Evolutionary conservation across 2,797 vertebrate genomes (phyloP).

Genomic region (Sphaeramia orbicularis): DNA sequence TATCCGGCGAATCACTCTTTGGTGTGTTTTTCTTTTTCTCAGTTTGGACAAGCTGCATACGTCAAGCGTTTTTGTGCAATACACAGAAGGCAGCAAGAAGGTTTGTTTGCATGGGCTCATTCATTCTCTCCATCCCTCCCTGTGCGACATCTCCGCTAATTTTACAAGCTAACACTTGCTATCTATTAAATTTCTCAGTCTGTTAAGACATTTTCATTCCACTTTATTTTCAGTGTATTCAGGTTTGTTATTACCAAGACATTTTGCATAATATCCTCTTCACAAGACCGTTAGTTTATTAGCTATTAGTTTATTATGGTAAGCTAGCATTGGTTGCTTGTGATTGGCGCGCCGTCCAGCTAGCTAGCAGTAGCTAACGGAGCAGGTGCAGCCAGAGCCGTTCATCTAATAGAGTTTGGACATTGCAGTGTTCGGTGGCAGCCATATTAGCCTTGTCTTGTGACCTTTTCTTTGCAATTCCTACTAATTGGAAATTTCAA

Average conservation of each 20-base stretch:
- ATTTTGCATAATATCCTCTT: too few relatives aligned
- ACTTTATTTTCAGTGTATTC: neutral
- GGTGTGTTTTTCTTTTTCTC: neutral
- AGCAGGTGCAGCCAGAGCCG: constrained; percentile 62
- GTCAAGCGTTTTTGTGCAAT: neutral
- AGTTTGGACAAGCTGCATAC: neutral
- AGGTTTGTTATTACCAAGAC: too few relatives aligned
- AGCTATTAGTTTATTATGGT: constrained; percentile 20
- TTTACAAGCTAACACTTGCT: constrained; percentile 49
- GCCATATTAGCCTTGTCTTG: constrained; percentile 57
- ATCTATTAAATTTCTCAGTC: constrained; percentile 12
- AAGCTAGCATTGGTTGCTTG: constrained; percentile 37
- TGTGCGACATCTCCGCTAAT: constrained; percentile 57
- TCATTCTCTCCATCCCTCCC: constrained; percentile 58
- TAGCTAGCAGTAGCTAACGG: constrained; percentile 44
- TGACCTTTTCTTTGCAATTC: constrained; percentile 12
- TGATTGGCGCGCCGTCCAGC: constrained; percentile 32
- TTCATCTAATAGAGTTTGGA: constrained; percentile 39
- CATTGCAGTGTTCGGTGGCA: constrained; percentile 40
- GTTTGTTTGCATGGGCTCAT: constrained; percentile 65
- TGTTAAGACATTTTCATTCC: neutral
- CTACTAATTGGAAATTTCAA: too few relatives aligned
- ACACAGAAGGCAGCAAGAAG: constrained; percentile 40
- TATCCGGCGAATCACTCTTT: neutral
- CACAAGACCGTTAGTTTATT: neutral